phyloP scores from a whole-genome alignment of 2,113 vertebrate species.

The Amphiprion ocellaris region DNA sequence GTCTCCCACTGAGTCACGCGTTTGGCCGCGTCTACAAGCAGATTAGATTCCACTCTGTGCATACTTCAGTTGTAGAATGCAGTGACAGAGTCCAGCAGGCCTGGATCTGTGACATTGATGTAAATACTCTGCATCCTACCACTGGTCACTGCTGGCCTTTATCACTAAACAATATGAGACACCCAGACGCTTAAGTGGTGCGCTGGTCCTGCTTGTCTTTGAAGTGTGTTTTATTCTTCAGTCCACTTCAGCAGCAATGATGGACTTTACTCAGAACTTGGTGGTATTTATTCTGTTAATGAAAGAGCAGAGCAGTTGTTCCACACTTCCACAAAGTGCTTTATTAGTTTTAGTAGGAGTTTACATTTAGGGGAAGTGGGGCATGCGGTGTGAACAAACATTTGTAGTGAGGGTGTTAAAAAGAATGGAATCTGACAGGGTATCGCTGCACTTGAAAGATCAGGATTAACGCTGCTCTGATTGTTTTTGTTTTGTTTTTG shows the following conservation, averaged over 20 bases:
- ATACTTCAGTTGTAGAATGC: conserved; percentile 9
- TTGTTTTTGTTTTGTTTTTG: too few species aligned
- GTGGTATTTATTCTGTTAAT: conserved; percentile 4
- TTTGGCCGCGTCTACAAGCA: background rate
- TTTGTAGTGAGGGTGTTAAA: too few species aligned
- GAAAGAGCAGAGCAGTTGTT: fast-evolving
- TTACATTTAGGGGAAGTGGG: background rate
- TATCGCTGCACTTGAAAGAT: background rate
- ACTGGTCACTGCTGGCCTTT: conserved; percentile 10
- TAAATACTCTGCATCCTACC: conserved; percentile 6
- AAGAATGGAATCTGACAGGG: too few species aligned
- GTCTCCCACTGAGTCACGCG: conserved; percentile 1
- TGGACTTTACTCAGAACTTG: conserved; percentile 2
- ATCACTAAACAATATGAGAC: conserved; percentile 8
- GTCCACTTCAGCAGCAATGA: conserved; percentile 11
- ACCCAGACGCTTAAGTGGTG: background rate
- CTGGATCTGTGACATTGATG: conserved; percentile 22
- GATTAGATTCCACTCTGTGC: conserved; percentile 5
- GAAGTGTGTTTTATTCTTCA: conserved; percentile 11
- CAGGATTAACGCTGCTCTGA: background rate
- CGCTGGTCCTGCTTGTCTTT: background rate
- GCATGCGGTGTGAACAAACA: too few species aligned
- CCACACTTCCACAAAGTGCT: background rate
- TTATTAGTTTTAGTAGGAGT: background rate
- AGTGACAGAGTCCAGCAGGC: conserved; percentile 31